phyloP scores from a whole-genome alignment of 2,797 vertebrate genomes.

The Harpagifer antarcticus region DNA sequence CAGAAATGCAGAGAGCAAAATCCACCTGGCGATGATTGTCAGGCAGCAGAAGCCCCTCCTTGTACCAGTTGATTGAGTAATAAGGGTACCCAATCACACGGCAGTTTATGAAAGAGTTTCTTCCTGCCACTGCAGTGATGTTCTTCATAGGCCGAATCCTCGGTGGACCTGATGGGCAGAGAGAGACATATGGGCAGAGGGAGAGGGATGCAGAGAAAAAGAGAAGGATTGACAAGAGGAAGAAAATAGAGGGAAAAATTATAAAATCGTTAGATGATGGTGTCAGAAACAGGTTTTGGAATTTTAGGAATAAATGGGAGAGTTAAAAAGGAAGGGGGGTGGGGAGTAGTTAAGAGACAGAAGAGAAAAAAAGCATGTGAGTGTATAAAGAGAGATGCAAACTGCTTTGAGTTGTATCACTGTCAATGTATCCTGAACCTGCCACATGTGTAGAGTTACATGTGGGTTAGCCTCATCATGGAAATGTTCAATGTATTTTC shows the following conservation, averaged over 20 bases:
- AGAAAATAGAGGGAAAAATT: conserved; percentile 44
- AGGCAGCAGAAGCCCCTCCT: conserved; percentile 93
- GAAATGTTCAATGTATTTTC: conserved; percentile 3
- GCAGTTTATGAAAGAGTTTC: conserved; percentile 97
- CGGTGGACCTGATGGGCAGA: conserved; percentile 86
- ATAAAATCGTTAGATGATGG: conserved; percentile 67
- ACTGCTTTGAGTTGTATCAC: not conserved
- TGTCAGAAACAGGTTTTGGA: conserved; percentile 58
- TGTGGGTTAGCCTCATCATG: not conserved
- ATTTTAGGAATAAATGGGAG: conserved; percentile 68
- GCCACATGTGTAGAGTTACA: conserved; percentile 15
- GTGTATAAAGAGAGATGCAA: conserved; percentile 34
- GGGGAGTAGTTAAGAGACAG: conserved; percentile 31
- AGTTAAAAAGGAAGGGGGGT: conserved; percentile 49
- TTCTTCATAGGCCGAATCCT: conserved; percentile 96
- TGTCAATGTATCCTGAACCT: not conserved
- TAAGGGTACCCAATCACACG: conserved; percentile 98
- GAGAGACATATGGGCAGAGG: conserved; percentile 41
- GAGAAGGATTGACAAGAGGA: conserved; percentile 52
- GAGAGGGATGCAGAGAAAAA: conserved; percentile 48
- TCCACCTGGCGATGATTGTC: conserved; percentile 94
- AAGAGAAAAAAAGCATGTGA: conserved; percentile 34
- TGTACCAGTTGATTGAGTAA: conserved; percentile 99
- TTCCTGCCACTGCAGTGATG: conserved; percentile 96
- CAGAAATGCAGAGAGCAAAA: conserved; percentile 14